Conservation (phyloP, 2,113 vertebrate genomes). For the Pelecanoides urinatrix region DNA sequence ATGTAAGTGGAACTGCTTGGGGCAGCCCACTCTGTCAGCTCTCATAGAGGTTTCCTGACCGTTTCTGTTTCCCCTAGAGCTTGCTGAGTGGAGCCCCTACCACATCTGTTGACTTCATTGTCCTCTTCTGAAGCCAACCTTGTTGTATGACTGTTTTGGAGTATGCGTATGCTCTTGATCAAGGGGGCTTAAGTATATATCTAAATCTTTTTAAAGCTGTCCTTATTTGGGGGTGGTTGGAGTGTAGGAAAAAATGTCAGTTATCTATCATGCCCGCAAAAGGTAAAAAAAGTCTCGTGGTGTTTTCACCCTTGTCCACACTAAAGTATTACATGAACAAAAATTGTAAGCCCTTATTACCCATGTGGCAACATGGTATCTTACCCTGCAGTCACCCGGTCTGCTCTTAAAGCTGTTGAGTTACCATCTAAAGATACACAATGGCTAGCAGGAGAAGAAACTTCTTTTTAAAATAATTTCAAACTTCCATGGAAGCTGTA, state of each 20-base stretch:
- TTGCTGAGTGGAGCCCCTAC: neutral
- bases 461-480: neutral
- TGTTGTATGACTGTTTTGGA: neutral
- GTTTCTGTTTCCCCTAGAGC: neutral
- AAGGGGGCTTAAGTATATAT: neutral
- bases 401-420: neutral
- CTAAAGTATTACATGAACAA: neutral
- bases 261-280: neutral
- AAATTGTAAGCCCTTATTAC: neutral
- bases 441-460: neutral
- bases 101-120: neutral
- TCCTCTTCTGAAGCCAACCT: neutral
- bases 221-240: neutral
- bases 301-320: neutral
- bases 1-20: neutral
- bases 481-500: neutral
- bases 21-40: neutral
- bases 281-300: neutral
- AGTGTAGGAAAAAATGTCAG: neutral
- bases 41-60: neutral
- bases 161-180: neutral
- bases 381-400: neutral
- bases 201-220: neutral
- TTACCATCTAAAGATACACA: neutral
- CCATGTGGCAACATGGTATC: neutral